Evolutionary conservation across 2,888 invertebrate species (phyloP), one percentile per base, ranked within the genome.

Genomic region (Epirrhoe tristata): DNA sequence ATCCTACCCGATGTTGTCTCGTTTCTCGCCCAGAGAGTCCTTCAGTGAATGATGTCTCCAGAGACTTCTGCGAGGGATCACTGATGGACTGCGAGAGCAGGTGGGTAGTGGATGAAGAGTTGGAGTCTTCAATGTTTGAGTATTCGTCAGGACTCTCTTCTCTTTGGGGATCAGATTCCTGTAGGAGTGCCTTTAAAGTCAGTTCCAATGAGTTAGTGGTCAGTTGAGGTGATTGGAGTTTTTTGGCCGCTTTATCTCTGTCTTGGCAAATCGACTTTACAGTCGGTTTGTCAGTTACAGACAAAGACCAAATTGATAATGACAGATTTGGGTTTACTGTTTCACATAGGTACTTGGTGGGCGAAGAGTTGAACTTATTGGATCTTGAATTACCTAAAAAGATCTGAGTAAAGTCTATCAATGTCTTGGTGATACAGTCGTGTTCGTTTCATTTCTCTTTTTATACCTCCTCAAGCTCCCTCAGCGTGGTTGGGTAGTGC

Each of bases 101-200:
- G n/a, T 90, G 93, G 5, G 90, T 89, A 0, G 90, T 90, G 0
- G 91, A 90, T 0, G 91, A 90, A 0, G 91, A 92, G 76, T 89
- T 88, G 0, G 91, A 89, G 71, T 91, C 91, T 46, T 90, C 93
- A 0, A 90, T 85, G 73, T 89, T 91, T 24, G 92, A 92, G 69
- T 78, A 89, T 36, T 91, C 91, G 43, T 93, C 92, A 0, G 90
- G 87, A 67, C 92, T 92, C 69, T 91, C 92, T 12, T 91, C 92
- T 55, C 92, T 84, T 68, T 91, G 91, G 17, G 86, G 88, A 63
- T 92, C 93, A 0, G 90, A 93, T 78, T 93, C 92, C 91, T 93
- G 76, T 24, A 63, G 48, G 1, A 16, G 14, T 1, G 5, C 0
- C n/a, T n/a, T n/a, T 14, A n/a, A n/a, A 16, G 16, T n/a, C n/a